phyloP scores from a whole-genome alignment of 1,140 invertebrate genomes.

The Drosophila bocki region DNA sequence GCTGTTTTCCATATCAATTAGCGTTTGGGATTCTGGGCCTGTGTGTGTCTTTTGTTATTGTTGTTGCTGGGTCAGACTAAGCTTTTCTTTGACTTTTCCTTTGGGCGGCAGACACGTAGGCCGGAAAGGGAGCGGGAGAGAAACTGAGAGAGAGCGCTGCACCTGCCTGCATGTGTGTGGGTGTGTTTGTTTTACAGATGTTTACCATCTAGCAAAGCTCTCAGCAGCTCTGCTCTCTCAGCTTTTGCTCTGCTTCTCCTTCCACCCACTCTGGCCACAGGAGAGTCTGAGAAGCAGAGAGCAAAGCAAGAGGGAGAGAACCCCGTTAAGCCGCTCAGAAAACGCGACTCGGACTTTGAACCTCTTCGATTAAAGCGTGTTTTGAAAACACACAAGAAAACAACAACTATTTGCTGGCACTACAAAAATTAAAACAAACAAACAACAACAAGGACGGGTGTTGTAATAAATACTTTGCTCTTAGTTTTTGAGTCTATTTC shows the following conservation, averaged over 20 bases:
- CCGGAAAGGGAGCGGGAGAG: conserved; percentile 3
- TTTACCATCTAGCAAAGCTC: conserved; percentile 48
- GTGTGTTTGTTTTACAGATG: conserved; percentile 53
- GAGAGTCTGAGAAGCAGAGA: background rate
- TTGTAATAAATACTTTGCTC: conserved; percentile 67
- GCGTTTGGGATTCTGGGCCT: conserved; percentile 15
- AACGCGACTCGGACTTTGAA: conserved; percentile 72
- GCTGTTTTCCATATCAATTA: conserved; percentile 28
- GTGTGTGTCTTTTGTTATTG: background rate
- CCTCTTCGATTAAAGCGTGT: conserved; percentile 62
- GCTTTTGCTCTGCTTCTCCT: conserved; percentile 15
- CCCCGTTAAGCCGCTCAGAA: conserved; percentile 44
- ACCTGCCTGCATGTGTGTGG: conserved; percentile 47
- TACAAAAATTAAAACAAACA: conserved; percentile 46
- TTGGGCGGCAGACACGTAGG: background rate
- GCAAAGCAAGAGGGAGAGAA: conserved; percentile 11
- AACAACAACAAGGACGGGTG: conserved; percentile 49
- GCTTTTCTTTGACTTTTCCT: conserved; percentile 36
- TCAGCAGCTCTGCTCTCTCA: conserved; percentile 26
- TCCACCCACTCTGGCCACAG: conserved; percentile 14
- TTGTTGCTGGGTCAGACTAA: background rate
- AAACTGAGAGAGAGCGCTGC: conserved; percentile 31
- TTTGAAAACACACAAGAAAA: conserved; percentile 54
- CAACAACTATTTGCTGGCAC: conserved; percentile 40
- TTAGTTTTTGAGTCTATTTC: conserved; percentile 40